Conservation (phyloP, 2,797 vertebrate genomes). For the Cottoperca gobio region DNA sequence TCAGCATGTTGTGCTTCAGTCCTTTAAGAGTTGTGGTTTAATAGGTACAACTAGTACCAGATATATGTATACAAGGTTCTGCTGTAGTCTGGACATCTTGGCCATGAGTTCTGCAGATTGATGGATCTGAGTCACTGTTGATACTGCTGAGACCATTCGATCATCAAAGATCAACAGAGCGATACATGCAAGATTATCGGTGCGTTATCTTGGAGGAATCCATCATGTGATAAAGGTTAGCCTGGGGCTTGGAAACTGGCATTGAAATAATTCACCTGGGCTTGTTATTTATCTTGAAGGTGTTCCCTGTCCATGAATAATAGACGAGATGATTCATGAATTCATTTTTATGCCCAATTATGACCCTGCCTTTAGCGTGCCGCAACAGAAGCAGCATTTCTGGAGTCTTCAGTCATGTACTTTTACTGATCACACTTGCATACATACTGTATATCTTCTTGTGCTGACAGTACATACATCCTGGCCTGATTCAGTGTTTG, state of each 20-base stretch:
- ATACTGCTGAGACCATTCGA: background rate
- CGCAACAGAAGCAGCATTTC: slow-evolving; percentile 44
- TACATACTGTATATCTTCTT: slow-evolving; percentile 1
- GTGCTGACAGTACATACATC: background rate
- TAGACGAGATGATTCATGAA: slow-evolving; percentile 52
- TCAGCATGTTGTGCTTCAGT: background rate
- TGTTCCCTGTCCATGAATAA: background rate
- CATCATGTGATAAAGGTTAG: background rate
- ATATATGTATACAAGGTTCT: background rate
- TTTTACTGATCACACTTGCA: background rate
- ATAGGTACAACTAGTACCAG: background rate
- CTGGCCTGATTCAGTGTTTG: background rate
- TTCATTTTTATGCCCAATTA: slow-evolving; percentile 9
- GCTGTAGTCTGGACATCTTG: background rate
- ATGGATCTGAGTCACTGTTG: background rate
- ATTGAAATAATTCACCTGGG: background rate
- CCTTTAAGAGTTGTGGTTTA: background rate
- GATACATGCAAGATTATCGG: background rate
- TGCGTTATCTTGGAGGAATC: background rate
- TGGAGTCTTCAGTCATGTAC: slow-evolving; percentile 19
- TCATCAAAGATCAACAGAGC: background rate
- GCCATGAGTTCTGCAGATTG: background rate
- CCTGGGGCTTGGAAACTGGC: background rate
- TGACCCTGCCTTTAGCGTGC: slow-evolving; percentile 37
- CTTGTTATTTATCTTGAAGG: slow-evolving; percentile 5